phyloP scores from a whole-genome alignment of 53 echinoderm and acorn worm species.

The Astropecten irregularis region DNA sequence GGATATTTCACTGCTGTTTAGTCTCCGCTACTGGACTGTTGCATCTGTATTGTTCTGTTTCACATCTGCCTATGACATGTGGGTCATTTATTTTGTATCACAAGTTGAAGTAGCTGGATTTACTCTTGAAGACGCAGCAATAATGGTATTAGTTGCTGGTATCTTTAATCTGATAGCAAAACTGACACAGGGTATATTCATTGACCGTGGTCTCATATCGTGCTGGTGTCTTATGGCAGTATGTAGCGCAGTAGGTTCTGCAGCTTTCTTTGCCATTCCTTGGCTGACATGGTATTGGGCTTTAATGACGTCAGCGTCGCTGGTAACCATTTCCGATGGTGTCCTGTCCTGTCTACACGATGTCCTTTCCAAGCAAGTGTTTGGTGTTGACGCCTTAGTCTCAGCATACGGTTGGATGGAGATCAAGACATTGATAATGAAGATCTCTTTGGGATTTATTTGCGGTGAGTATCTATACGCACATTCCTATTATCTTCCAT shows the following conservation, averaged over 20 bases:
- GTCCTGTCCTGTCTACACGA: background rate
- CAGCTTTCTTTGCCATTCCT: background rate
- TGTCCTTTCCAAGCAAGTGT: background rate
- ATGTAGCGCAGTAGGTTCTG: background rate
- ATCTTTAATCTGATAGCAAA: background rate
- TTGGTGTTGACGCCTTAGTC: background rate
- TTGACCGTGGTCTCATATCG: background rate
- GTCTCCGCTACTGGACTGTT: background rate
- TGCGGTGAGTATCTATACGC: background rate
- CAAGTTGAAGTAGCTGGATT: background rate
- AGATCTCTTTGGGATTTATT: background rate
- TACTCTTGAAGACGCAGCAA: background rate
- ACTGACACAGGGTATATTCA: background rate
- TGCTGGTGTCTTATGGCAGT: background rate
- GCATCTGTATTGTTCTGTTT: background rate
- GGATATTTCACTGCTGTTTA: background rate
- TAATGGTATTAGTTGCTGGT: background rate
- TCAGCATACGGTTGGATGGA: constrained; percentile 8
- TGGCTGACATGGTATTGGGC: background rate
- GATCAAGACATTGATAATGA: background rate
- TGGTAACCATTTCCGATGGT: background rate
- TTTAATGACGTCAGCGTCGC: background rate
- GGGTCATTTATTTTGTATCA: constrained; percentile 3
- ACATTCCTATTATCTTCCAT: background rate
- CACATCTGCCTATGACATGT: background rate